Conservation (phyloP, 2,888 invertebrate species). For the Gymnocheta viridis region DNA sequence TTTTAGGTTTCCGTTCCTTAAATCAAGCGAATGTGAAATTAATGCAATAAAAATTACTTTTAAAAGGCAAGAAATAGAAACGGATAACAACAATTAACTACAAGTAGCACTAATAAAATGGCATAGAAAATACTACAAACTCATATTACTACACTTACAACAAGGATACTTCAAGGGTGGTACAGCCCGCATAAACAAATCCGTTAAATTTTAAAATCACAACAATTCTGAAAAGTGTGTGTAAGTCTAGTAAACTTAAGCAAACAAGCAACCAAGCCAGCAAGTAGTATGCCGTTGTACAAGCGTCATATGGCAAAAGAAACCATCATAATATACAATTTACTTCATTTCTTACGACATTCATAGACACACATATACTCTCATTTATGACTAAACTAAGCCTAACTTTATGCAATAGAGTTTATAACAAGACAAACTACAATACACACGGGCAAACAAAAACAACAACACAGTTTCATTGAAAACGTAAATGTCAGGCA, state of each 20-base stretch:
- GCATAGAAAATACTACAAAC: slow-evolving; percentile 39
- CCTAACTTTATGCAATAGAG: slow-evolving; percentile 59
- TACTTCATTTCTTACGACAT: slow-evolving; percentile 8
- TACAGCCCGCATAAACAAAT: slow-evolving; percentile 55
- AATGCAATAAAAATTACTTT: slow-evolving; percentile 61
- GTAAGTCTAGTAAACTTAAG: slow-evolving; percentile 13
- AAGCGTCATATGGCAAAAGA: slow-evolving; percentile 50
- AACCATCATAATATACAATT: slow-evolving; percentile 53
- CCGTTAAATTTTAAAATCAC: slow-evolving; percentile 57
- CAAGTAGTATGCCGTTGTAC: neutral
- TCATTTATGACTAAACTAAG: slow-evolving; percentile 39
- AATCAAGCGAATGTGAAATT: slow-evolving; percentile 37
- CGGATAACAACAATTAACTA: slow-evolving; percentile 70
- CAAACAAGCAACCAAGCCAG: neutral
- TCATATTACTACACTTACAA: slow-evolving; percentile 26
- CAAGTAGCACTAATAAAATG: slow-evolving; percentile 64
- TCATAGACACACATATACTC: neutral
- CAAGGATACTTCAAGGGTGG: slow-evolving; percentile 38
- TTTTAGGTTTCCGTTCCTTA: slow-evolving; percentile 30
- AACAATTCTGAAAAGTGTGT: slow-evolving; percentile 44
- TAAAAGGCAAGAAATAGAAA: slow-evolving; percentile 61
- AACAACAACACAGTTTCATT: slow-evolving; percentile 51
- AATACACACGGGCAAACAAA: neutral
- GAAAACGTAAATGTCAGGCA: slow-evolving; percentile 69
- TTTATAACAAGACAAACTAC: slow-evolving; percentile 41